Evolutionary conservation across 1,140 invertebrate genomes (phyloP).

Genomic region (Wiebesia pumilae): DNA sequence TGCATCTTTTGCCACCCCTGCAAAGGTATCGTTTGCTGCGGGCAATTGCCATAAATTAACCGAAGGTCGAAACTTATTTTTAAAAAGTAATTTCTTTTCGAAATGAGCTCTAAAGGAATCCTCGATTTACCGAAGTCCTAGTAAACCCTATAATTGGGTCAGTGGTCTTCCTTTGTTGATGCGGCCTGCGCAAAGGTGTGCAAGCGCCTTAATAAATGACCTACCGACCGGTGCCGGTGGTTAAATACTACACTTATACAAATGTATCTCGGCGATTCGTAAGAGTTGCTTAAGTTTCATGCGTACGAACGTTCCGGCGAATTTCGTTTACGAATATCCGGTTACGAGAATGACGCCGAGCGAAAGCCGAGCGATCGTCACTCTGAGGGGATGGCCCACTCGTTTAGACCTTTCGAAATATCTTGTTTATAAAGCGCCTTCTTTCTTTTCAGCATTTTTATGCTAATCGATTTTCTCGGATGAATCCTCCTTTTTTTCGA

Average conservation of each 20-base stretch:
- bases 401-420: slow-evolving; percentile 40
- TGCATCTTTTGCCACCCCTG: too few species aligned
- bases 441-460: slow-evolving; percentile 30
- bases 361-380: slow-evolving; percentile 7
- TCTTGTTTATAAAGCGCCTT: slow-evolving; percentile 34
- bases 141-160: slow-evolving; percentile 9
- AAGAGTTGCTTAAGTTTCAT: neutral
- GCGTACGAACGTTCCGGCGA: neutral
- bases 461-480: slow-evolving; percentile 24
- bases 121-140: neutral
- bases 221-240: neutral
- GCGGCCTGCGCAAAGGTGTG: neutral
- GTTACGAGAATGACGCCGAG: slow-evolving; percentile 15
- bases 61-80: neutral
- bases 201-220: neutral
- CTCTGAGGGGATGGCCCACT: slow-evolving; percentile 20
- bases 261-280: neutral
- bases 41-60: neutral
- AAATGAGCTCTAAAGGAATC: neutral
- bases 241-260: neutral
- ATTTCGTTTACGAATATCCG: slow-evolving; percentile 26
- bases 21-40: too few species aligned
- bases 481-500: slow-evolving; percentile 17
- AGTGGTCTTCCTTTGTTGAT: neutral
- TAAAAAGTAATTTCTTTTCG: neutral